Percentiles rank a stretch among this genome's conserved stretches.
phyloP scores from a whole-genome alignment of 1,140 invertebrate genomes.

The Brachionus calyciflorus region DNA sequence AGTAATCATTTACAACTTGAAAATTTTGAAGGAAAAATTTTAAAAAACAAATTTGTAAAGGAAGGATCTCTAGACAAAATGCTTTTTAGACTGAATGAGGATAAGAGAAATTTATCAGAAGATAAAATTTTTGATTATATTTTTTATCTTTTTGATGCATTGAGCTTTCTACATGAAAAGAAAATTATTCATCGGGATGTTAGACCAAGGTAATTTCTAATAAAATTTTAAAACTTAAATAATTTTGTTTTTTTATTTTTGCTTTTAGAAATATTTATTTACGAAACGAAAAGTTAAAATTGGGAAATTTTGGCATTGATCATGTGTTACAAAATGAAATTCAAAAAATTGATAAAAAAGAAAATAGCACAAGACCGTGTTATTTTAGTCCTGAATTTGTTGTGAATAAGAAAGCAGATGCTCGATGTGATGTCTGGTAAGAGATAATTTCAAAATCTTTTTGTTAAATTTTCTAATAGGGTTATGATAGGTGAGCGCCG shows the following conservation, averaged over 20 bases:
- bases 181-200: slow-evolving; percentile 1
- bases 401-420: background rate
- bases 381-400: slow-evolving; percentile 37
- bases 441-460: background rate
- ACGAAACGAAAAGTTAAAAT: slow-evolving; percentile 31
- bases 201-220: background rate
- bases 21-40: background rate
- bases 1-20: background rate
- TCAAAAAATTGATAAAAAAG: background rate
- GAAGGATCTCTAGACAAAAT: background rate
- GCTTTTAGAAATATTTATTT: slow-evolving; percentile 30
- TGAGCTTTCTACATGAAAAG: slow-evolving; percentile 27
- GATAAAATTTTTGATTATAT: slow-evolving; percentile 41
- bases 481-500: too few relatives aligned
- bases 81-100: background rate
- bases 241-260: background rate
- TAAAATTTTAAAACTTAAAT: background rate
- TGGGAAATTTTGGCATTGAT: slow-evolving; percentile 15
- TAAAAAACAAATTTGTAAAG: background rate
- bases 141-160: slow-evolving; percentile 24
- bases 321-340: background rate
- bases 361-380: background rate
- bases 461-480: too few relatives aligned
- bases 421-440: slow-evolving; percentile 19
- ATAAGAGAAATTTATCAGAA: background rate